Percentiles rank a stretch among this genome's conserved stretches.
Conservation (phyloP, 2,113 vertebrate species). For the Lamprologus tigripictilis region DNA sequence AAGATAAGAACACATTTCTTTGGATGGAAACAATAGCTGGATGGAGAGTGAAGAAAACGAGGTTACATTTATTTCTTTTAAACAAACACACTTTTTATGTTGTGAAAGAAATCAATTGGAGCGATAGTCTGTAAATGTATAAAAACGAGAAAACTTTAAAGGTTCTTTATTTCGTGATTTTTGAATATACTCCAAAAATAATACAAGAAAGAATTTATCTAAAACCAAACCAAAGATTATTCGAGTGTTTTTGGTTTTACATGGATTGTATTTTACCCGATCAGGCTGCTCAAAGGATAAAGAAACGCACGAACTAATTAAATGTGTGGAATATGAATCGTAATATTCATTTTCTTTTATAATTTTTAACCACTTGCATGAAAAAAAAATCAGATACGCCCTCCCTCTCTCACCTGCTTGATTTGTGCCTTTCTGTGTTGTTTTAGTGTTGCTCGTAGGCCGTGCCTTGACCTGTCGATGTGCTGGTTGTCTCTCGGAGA, state of each 20-base stretch:
- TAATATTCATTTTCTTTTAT: neutral
- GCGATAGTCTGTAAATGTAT: neutral
- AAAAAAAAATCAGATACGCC: neutral
- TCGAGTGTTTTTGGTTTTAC: neutral
- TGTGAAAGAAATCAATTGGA: neutral
- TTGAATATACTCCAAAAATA: neutral
- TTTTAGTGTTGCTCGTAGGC: neutral
- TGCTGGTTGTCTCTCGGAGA: neutral
- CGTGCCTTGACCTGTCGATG: neutral
- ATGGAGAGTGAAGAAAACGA: neutral
- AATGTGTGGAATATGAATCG: fast-evolving
- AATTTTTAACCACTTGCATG: neutral
- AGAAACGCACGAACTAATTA: neutral
- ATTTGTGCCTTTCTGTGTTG: neutral
- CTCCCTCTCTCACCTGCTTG: neutral
- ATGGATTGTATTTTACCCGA: neutral
- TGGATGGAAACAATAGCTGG: neutral
- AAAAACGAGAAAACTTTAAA: fast-evolving
- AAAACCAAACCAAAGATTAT: neutral
- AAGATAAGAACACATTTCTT: neutral
- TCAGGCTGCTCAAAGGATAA: neutral
- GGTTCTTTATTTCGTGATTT: neutral
- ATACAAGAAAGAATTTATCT: neutral
- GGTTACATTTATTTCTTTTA: neutral
- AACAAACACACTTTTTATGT: neutral